phyloP scores from a whole-genome alignment of 2,888 invertebrate genomes.

The Brachynemurus nebulosus region DNA sequence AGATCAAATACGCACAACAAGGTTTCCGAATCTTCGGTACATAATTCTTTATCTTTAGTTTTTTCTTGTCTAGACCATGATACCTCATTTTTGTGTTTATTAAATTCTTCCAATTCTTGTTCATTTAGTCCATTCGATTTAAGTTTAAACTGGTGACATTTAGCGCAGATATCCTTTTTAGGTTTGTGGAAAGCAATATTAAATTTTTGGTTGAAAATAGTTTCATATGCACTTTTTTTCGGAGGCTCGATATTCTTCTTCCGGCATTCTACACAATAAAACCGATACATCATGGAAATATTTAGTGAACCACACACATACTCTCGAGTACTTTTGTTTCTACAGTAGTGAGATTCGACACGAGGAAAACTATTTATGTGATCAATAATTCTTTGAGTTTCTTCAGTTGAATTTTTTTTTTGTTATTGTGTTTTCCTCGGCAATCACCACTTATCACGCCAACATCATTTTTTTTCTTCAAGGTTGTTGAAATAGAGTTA shows the following conservation, averaged over 20 bases:
- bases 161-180: conserved; percentile 5
- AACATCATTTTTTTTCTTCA: neutral
- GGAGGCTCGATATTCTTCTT: neutral
- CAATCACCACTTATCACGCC: neutral
- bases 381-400: neutral
- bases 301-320: conserved; percentile 13
- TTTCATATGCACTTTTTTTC: conserved; percentile 3
- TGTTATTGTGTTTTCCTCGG: neutral
- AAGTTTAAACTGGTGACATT: conserved; percentile 1
- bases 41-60: neutral
- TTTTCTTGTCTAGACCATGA: conserved; percentile 5
- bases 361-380: neutral
- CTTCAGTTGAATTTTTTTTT: neutral
- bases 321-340: conserved; percentile 9
- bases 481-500: neutral
- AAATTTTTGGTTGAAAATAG: conserved; percentile 4
- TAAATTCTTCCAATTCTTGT: neutral
- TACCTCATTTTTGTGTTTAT: conserved; percentile 1
- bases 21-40: neutral
- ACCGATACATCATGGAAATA: conserved; percentile 10
- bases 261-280: conserved; percentile 9
- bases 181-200: conserved; percentile 6
- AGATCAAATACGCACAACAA: conserved; percentile 2
- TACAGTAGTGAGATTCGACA: conserved; percentile 8
- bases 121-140: neutral